Base-by-base conservation (phyloP, 2,888 invertebrate genomes). In the Adelognathus sp. region DNA sequence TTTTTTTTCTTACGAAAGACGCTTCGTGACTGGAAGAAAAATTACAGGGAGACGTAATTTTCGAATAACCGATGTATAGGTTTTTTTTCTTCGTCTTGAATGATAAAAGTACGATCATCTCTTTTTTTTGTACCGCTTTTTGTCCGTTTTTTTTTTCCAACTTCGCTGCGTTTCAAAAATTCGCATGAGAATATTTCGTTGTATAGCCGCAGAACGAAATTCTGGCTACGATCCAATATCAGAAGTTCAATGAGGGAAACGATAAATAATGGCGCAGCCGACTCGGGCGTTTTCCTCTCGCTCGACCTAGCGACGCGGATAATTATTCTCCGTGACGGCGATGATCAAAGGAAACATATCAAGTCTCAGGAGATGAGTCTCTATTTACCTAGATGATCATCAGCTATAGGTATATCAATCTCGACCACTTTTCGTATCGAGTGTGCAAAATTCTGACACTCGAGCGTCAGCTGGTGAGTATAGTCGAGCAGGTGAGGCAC, bases 271-370 rank as follows among this genome's bases (percentile, higher is more conserved):
- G 24, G 46, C 36, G 18, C 46, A 14, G 31, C 16, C 36, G 44
- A 18, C 52, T 44, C 41, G n/a, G 56, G 24, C 21, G 14, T 21
- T 18, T 50, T 52, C 63, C 33, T 58, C 73, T 60, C 72, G 58
- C 52, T 70, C 41, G 46, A 41, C 44, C 50, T 74, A 18, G 70
- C n/a, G n/a, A n/a, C 21, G 31, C 46, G 64, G 33, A 64, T 74
- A 78, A 78, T 78, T 66, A 78, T 70, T 78, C 60, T 29, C 21
- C 60, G n/a, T n/a, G 54, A 60, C 64, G 58, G 64, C 70, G 56
- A 58, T 74, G 70, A 73, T 78, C 73, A 78, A 78, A 78, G 73
- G 36, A 56, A 73, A 64, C 78, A 69, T 56, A 77, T 61, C 73
- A 63, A 69, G 61, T n/a, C n/a, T 67, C 69, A 36, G 24, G 44